Evolutionary conservation across 2,797 vertebrate species (phyloP), one percentile per base, ranked within the genome.

Genomic region (Acridotheres tristis): DNA sequence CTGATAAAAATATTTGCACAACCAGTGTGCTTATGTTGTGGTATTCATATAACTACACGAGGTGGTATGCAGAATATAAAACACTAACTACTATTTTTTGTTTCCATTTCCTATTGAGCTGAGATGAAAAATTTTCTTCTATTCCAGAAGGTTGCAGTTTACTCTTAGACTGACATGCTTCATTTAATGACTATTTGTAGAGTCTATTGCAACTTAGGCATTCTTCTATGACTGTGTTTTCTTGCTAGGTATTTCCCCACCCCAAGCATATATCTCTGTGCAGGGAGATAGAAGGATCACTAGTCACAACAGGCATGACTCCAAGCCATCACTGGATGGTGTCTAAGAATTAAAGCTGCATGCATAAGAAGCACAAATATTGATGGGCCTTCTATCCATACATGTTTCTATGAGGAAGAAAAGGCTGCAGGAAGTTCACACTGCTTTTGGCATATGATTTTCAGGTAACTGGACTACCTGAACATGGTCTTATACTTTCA

Each of bases 241-340:
- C 42, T 71, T 36, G 36, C 23, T n/a, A 58, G 66, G 1, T 68
- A 90, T 47, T 75, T 85, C 76, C 58, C 58, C 68, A 77, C 51
- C 54, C 79, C 30, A 43, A 77, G 68, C 50, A 25, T 25, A 25
- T 25, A 27, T 89, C 71, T 87, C 73, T 91, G 82, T 13, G 50
- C 54, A 75, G 76, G 57, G 57, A 93, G 93, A 93, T 48, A 93
- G n/a, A 72, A 40, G 73, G 65, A 96, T 91, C 93, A 68, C 89
- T 51, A 88, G 76, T 66, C 91, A 94, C 89, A 96, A 94, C 69
- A 94, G 47, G 82, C 91, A 69, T 7, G 40, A 81, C 69, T 93
- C 76, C 80, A 91, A 88, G 47, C 73, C 36, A 40, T 62, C 73
- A 22, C 79, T 93, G 96, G 89, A 93, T 26, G n/a, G 27, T 38